These are phyloP conservation scores for Spodoptera frugiperda DNA, from an alignment of 1,140 invertebrate genomes.

Conservation along the genomic window DNA sequence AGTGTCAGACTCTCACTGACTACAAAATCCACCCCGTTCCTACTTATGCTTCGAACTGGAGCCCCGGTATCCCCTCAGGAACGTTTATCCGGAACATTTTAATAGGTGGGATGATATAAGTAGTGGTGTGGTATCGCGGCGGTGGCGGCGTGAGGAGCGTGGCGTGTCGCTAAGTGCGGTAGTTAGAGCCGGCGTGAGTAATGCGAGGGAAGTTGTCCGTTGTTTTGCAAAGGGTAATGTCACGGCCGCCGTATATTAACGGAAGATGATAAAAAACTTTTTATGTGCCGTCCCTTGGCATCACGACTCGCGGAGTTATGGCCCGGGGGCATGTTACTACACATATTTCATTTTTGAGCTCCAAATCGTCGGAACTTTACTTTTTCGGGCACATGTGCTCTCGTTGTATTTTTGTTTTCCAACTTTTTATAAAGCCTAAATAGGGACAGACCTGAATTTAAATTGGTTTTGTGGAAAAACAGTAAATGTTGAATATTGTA, in stretches of 20 bases:
- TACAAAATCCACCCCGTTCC: too few relatives aligned
- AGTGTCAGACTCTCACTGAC: too few relatives aligned
- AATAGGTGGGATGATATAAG: too few relatives aligned
- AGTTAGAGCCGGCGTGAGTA: conserved; percentile 14
- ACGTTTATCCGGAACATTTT: too few relatives aligned
- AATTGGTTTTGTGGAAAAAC: conserved; percentile 5
- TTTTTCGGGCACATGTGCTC: conserved; percentile 25
- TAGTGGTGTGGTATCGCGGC: not conserved
- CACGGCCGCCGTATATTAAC: conserved; percentile 34
- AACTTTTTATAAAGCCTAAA: conserved; percentile 20
- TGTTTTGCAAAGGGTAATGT: conserved; percentile 40
- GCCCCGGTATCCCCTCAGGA: too few relatives aligned
- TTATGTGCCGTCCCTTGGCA: conserved; percentile 31
- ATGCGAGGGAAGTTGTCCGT: conserved; percentile 22
- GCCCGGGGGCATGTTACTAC: conserved; percentile 22
- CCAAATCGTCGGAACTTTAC: conserved; percentile 21
- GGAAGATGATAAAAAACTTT: conserved; percentile 41
- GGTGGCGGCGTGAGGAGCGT: not conserved
- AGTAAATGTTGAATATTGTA: conserved; percentile 4
- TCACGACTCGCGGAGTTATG: conserved; percentile 30
- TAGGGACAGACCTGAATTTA: conserved; percentile 2
- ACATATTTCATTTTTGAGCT: conserved; percentile 35
- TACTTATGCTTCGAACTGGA: too few relatives aligned
- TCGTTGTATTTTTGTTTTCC: conserved; percentile 21
- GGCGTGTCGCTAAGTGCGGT: not conserved